Percentiles rank a stretch among this genome's conserved stretches.
Evolutionary conservation across 2,113 vertebrate genomes (phyloP).

Genomic region (Elaphurus davidianus): DNA sequence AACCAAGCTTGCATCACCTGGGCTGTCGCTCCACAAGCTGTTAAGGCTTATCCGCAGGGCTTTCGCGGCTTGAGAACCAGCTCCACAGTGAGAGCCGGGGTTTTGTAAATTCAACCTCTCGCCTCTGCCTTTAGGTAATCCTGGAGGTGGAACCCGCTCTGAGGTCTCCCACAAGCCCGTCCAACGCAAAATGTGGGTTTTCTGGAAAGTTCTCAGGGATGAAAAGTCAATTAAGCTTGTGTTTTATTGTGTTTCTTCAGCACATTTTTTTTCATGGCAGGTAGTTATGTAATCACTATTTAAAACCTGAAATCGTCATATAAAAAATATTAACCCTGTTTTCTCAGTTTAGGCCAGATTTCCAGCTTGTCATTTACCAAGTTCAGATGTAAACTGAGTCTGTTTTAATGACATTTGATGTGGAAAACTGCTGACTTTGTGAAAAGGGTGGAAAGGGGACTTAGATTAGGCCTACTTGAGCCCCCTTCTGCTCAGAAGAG

Average conservation of each 20-base stretch:
- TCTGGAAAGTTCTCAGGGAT: not conserved
- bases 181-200: fast-evolving
- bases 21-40: not conserved
- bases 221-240: not conserved
- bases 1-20: not conserved
- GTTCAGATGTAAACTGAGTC: not conserved
- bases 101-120: not conserved
- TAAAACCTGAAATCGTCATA: not conserved
- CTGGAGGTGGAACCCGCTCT: not conserved
- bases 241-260: not conserved
- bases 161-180: not conserved
- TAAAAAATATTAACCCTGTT: not conserved
- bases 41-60: not conserved
- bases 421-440: not conserved
- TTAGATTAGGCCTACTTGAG: too few relatives aligned
- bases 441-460: fast-evolving
- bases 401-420: not conserved
- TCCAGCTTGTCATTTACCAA: not conserved
- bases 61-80: not conserved
- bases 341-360: not conserved
- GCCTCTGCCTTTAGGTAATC: not conserved
- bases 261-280: not conserved
- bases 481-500: not conserved
- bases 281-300: not conserved
- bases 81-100: not conserved